A percentile compares a stretch with the other conserved stretches of the same genome.
Evolutionary conservation across 2,797 vertebrate genomes (phyloP).

Genomic region (Danio albolineatus): DNA sequence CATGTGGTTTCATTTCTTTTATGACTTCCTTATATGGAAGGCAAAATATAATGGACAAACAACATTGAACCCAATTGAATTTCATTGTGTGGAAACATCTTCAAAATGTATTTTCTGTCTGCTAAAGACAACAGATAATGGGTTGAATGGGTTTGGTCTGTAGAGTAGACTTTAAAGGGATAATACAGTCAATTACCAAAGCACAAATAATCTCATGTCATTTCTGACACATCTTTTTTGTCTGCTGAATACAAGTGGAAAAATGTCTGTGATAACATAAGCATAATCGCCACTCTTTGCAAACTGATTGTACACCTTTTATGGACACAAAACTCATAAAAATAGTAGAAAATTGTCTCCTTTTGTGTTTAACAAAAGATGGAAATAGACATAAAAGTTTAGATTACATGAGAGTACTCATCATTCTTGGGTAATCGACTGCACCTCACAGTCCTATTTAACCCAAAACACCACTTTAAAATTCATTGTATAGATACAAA

Average conservation of each 20-base stretch:
- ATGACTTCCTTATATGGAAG: background rate
- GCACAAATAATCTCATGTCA: too few species aligned
- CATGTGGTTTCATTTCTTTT: background rate
- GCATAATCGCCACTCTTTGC: too few species aligned
- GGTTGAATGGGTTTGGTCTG: too few species aligned
- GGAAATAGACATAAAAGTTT: background rate
- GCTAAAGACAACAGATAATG: too few species aligned
- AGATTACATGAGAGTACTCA: background rate
- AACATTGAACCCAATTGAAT: background rate
- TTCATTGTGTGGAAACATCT: background rate
- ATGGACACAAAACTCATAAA: too few species aligned
- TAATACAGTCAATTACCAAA: too few species aligned
- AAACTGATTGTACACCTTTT: too few species aligned
- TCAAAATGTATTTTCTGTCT: background rate
- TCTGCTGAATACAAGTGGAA: too few species aligned
- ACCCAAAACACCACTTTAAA: background rate
- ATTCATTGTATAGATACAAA: background rate
- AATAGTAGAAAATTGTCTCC: background rate
- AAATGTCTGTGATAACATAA: too few species aligned
- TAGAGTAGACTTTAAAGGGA: too few species aligned
- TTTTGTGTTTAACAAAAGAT: background rate
- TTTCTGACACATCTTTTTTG: too few species aligned
- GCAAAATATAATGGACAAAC: background rate
- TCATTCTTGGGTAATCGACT: background rate
- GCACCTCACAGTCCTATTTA: background rate